Evolutionary conservation across 2,113 vertebrate species (phyloP), one percentile per base, ranked within the genome.

Genomic region (Plecotus auritus): DNA sequence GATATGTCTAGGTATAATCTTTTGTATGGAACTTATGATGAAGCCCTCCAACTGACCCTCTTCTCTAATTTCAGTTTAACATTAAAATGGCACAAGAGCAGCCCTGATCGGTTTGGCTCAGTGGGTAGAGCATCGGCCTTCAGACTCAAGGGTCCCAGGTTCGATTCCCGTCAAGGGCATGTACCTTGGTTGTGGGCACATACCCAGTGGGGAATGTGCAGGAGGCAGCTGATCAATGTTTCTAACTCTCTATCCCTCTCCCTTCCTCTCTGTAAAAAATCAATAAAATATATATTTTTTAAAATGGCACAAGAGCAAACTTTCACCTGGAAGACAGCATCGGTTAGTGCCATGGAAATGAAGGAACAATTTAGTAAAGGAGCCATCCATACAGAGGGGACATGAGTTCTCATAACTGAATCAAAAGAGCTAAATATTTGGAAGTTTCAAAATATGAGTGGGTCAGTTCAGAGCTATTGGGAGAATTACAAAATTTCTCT

Each of bases 1-100:
- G 83, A 59, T 64, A 42, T 23, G 2, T 4, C 81, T 72, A 90
- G 47, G 32, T 61, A 49, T 40, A 35, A 16, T 18, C 40, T 91
- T 94, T 85, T 10, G 4, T 67, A 8, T 72, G 81, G 4, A 12
- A 26, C 59, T 56, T 7, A 66, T 40, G 54, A 78, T 51, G 28
- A 82, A 91, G 64, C 13, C 40, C 13, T 90, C 30, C 26, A 70
- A 23, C 1, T 45, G 37, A 51, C 9, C 4, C 18, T 90, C 42
- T 74, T 76, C 26, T 37, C 66, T 49, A 9, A 89, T 89, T 64
- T 91, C 83, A 91, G 17, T 35, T 90, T 81, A 90, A 76, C 42
- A 49, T 78, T 85, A 37, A 95, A 96, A 88, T 85, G n/a, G 51
- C 72, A 47, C 47, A 84, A 83, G 56, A 87, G 10, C 28, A 80